phyloP scores from a whole-genome alignment of 2,797 vertebrate genomes.

The Dendrocincla fuliginosa region DNA sequence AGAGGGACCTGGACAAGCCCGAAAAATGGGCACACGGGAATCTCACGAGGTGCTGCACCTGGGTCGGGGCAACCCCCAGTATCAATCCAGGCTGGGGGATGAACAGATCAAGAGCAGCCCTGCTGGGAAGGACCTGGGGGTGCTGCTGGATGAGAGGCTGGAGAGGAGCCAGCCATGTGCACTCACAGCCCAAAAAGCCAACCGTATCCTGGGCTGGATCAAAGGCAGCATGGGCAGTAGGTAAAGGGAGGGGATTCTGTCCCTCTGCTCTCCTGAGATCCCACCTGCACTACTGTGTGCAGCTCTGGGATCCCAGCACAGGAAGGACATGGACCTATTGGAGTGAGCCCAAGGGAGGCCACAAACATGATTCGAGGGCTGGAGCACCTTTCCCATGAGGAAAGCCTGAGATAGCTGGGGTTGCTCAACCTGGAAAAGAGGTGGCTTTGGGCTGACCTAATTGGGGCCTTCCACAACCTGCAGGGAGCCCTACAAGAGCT shows the following conservation, averaged over 20 bases:
- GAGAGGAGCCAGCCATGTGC: accelerated
- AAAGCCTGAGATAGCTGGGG: not conserved
- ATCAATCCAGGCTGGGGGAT: not conserved
- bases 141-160: not conserved
- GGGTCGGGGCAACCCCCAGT: not conserved
- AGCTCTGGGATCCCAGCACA: not conserved
- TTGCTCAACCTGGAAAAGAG: not conserved
- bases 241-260: not conserved
- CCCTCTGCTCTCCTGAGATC: not conserved
- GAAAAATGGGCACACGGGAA: not conserved
- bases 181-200: not conserved
- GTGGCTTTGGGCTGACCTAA: not conserved
- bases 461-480: not conserved
- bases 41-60: not conserved
- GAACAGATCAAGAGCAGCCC: not conserved
- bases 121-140: not conserved
- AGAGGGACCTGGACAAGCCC: not conserved
- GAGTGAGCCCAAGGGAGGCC: not conserved
- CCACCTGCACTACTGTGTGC: not conserved
- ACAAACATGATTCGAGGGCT: not conserved
- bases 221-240: not conserved
- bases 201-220: not conserved
- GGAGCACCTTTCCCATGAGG: not conserved
- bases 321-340: not conserved
- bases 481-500: not conserved